Evolutionary conservation across 2,797 vertebrate species (phyloP).

Genomic region (Neosalanx taihuensis): DNA sequence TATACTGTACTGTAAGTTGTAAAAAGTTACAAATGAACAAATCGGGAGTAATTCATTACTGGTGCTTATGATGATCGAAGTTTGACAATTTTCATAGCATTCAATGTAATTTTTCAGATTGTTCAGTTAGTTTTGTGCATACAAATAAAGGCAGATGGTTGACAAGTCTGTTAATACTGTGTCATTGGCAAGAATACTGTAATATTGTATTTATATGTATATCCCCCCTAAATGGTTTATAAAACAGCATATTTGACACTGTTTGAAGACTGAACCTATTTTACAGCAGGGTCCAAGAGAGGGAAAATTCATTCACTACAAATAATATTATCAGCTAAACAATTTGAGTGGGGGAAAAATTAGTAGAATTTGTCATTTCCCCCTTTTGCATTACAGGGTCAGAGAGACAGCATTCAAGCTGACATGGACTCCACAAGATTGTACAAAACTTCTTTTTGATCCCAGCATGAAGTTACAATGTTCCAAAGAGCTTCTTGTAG

Average conservation of each 20-base stretch:
- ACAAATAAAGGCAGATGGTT: no score
- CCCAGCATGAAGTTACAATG: no score
- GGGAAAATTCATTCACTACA: neutral
- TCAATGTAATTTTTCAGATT: neutral
- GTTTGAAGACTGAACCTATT: neutral
- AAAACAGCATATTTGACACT: neutral
- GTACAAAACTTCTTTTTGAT: no score
- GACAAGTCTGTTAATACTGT: constrained; percentile 4
- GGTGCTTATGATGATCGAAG: neutral
- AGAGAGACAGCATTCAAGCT: no score
- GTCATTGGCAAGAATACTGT: constrained; percentile 20
- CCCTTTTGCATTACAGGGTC: no score
- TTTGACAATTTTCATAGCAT: neutral
- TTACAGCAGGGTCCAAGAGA: no score
- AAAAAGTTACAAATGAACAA: neutral
- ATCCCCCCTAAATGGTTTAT: neutral
- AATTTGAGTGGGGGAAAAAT: no score
- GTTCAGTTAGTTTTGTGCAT: no score
- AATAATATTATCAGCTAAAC: neutral
- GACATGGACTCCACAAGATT: no score
- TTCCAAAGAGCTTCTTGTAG: no score
- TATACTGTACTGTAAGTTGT: neutral
- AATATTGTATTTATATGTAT: neutral
- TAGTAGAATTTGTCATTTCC: no score
- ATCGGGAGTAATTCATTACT: neutral